Evolutionary conservation across 2,113 vertebrate species (phyloP), one percentile per base, ranked within the genome.

Genomic region (Danionella cerebrum): DNA sequence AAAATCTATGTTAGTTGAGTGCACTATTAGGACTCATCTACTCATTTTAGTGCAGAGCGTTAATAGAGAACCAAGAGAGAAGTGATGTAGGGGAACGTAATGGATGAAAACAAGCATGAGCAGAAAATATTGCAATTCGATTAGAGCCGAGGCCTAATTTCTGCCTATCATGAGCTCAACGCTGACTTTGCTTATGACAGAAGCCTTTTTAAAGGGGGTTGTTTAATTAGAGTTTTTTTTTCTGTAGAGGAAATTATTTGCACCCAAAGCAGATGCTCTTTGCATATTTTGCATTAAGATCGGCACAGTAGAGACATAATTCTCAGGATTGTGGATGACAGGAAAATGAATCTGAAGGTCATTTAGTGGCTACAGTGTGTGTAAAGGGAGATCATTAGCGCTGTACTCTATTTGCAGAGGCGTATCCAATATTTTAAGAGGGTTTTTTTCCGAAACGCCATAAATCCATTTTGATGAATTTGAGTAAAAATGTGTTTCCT

Each of bases 21-120:
- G 5, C 29, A 5, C 9, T 5, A 33, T 33, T 33, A 33, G 65
- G 78, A 72, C 78, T 82, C 79, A 83, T 84, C 81, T 82, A 74
- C 76, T 65, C 42, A 57, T 29, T 44, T 67, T 47, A 36, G 65
- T 42, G 35, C 66, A 73, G 36, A 54, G 10, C 1, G 7, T 8
- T 14, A 48, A 14, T 44, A 59, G 63, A 59, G 36, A 68, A 69
- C 64, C 35, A 64, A 42, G 19, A 67, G 64, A 44, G 59, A 57
- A 70, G 58, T 5, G 29, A 50, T 66, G 54, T 9, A 3, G 21
- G 59, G 10, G 27, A 22, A 39, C 24, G 22, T 27, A 36, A 73
- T 59, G 42, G 42, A 50, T 39, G 33, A 42, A 29, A 33, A 47
- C 47, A 29, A 52, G 24, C 52, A 38, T 33, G 11, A n/a, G 47